These are phyloP conservation scores for Lasioglossum albipes DNA, from an alignment of 1,140 invertebrate species.

Conservation along the genomic window DNA sequence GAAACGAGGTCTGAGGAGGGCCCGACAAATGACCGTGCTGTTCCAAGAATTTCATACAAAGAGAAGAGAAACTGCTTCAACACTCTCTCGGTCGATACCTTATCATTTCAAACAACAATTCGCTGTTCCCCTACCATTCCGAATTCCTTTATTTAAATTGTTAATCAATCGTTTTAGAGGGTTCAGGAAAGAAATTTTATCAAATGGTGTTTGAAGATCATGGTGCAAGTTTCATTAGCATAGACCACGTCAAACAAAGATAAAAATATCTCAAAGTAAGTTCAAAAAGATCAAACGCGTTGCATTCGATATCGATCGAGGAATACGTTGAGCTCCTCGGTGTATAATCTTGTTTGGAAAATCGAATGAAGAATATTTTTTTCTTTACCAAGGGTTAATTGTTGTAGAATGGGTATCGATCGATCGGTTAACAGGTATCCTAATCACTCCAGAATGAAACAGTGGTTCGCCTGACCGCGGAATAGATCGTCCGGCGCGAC, in stretches of 20 bases:
- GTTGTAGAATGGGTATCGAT: background rate
- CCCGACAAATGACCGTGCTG: background rate
- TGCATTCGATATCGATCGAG: background rate
- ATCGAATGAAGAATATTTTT: too few species aligned
- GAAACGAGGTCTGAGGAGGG: background rate
- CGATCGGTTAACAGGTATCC: background rate
- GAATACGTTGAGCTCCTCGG: too few species aligned
- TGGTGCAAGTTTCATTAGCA: too few species aligned
- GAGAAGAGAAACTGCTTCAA: background rate
- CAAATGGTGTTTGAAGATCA: too few species aligned
- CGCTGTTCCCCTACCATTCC: too few species aligned
- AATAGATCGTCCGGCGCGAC: conserved; percentile 4
- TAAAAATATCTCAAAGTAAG: too few species aligned
- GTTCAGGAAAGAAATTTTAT: too few species aligned
- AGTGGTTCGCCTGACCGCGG: conserved; percentile 18
- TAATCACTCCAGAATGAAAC: conserved; percentile 11
- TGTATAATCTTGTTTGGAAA: too few species aligned
- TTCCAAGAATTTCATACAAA: background rate
- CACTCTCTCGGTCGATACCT: background rate
- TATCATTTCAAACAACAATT: background rate
- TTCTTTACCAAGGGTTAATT: background rate
- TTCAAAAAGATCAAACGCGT: too few species aligned
- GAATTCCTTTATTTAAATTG: background rate
- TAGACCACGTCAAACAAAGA: too few species aligned
- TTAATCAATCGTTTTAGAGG: background rate